A percentile compares a stretch with the other conserved stretches of the same genome.
Evolutionary conservation across 2,888 invertebrate genomes (phyloP).

Genomic region (Anagyrus pseudococci): DNA sequence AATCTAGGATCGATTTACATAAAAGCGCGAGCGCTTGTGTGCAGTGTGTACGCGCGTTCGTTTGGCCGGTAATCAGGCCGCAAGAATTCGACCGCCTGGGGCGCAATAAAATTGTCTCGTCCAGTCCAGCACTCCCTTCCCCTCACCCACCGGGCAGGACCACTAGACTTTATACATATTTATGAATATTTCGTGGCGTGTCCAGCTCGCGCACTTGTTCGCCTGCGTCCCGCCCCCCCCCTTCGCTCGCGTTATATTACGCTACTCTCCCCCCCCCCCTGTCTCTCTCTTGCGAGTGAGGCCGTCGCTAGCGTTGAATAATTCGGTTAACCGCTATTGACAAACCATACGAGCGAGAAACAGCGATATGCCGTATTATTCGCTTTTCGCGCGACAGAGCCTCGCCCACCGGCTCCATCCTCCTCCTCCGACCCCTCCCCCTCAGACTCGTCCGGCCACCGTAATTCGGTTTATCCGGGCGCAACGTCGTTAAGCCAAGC

Average conservation of each 20-base stretch:
- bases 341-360: constrained; percentile 31
- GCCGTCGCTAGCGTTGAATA: constrained; percentile 28
- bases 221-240: neutral
- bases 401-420: too few species aligned
- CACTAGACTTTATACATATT: constrained; percentile 26
- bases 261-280: too few species aligned
- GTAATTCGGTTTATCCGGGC: constrained; percentile 25
- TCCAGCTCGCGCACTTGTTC: neutral
- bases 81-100: too few species aligned
- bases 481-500: neutral
- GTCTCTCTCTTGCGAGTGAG: too few species aligned
- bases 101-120: too few species aligned
- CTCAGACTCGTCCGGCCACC: constrained; percentile 7
- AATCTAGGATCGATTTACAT: too few species aligned
- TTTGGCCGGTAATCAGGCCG: too few species aligned
- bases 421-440: neutral
- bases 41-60: too few species aligned
- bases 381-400: constrained; percentile 25
- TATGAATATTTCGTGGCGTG: constrained; percentile 20
- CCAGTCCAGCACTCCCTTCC: too few species aligned
- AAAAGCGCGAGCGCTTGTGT: too few species aligned
- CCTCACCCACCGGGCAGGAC: neutral
- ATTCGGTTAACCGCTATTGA: constrained; percentile 35
- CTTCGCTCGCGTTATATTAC: constrained; percentile 11
- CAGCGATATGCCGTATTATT: constrained; percentile 28